Evolutionary conservation across 92 coral and sea anemone species (phyloP), one percentile per base, ranked within the genome.

Genomic region (Porites evermanni): DNA sequence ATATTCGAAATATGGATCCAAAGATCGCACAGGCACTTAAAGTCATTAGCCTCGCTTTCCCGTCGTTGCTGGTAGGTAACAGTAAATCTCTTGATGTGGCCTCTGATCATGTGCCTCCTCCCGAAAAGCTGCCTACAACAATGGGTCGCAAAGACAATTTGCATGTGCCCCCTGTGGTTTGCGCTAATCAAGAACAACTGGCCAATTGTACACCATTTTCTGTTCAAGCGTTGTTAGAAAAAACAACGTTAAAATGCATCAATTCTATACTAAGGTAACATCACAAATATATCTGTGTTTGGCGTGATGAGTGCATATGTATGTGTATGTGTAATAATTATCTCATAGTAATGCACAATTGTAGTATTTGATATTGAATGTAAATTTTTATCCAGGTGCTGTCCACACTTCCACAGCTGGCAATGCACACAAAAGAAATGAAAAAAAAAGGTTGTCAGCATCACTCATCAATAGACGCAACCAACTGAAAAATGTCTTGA

Each of bases 41-140:
- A 14, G 26, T 65, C 23, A 65, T 65, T n/a, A 65, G 29, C 4
- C 23, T 14, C 70, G 23, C 70, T 65, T 65, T 18, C 70, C 26
- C 70, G 23, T 65, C 70, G 20, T 65, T 65, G 70, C 70, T 65
- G 23, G 70, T n/a, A n/a, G 20, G 70, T 29, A 65, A 65, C 26
- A 65, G 26, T 65, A 65, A 65, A 53, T 11, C 58, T 53, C 58
- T 53, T 65, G 70, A 65, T 65, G 70, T 65, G 70, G n/a, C 23
- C 10, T 65, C 29, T 65, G 70, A 65, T 65, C 70, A 0, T 18
- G 4, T 65, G 70, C 2, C 29, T 65, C 32, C 24, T 3, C 23
- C 29, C 70, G 29, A 7, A 53, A 53, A 65, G 70, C 70, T 65
- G 29, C 70, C 70, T 65, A n/a, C 32, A 1, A 18, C 70, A 65